Evolutionary conservation across 2,888 invertebrate genomes (phyloP), one percentile per base, ranked within the genome.

Genomic region (Exocentrus adspersus): DNA sequence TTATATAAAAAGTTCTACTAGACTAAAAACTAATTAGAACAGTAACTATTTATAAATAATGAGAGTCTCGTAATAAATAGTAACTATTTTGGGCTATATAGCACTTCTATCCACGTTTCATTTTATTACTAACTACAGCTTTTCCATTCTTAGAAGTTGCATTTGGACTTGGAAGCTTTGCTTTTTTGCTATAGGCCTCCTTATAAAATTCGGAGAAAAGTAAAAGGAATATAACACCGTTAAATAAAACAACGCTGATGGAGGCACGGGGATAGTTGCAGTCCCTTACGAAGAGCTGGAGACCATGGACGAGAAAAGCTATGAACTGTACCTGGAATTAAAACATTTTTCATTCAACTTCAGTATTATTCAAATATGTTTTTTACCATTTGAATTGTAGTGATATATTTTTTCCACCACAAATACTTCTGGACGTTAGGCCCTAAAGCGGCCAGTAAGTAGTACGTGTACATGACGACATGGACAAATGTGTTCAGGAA

Each of bases 331-430:
- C 3, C 48, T 48, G 10, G 9, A 48, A 48, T 28, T n/a, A 37
- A 37, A 28, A 48, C 19, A n/a, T n/a, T n/a, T n/a, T n/a, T n/a
- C n/a, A n/a, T n/a, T n/a, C n/a, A n/a, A 4, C 9, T 30, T 30
- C 30, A 30, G 9, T 7, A 7, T 3, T 28, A 28, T 28, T 2
- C 5, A 24, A 24, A 21, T 24, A n/a, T n/a, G n/a, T n/a, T n/a
- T n/a, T n/a, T 16, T 48, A 48, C 48, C 28, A 48, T 24, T 28
- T 48, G 48, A 6, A 48, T 28, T 7, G 28, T 48, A 28, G 48
- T 48, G 14, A 48, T 24, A 9, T 48, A 48, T 2, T 48, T 48
- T 28, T 48, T 48, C 48, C 48, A 48, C 48, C 48, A 48, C 14
- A 48, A 16, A 16, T 48, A 48, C 4, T 24, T 24, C 10, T 48